Percentiles rank a stretch among this genome's conserved stretches.
phyloP scores from a whole-genome alignment of 2,113 vertebrate genomes.

The Ciconia stormi region DNA sequence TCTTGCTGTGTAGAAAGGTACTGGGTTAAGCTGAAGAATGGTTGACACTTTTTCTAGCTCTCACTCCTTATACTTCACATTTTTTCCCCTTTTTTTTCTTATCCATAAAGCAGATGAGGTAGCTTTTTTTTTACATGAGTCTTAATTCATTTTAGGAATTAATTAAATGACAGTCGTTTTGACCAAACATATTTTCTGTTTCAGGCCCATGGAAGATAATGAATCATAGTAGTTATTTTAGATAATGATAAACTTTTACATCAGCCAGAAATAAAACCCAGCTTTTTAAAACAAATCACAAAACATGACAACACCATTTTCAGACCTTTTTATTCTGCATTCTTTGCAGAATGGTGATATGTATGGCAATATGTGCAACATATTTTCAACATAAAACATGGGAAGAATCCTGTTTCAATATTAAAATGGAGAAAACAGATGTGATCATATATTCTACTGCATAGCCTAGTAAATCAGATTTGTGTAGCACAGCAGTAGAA shows the following conservation, averaged over 20 bases:
- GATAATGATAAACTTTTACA: background rate
- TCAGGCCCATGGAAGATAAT: background rate
- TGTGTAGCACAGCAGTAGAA: background rate
- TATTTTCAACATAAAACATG: background rate
- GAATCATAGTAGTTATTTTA: background rate
- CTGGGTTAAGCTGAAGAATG: background rate
- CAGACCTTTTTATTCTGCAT: background rate
- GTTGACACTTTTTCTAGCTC: background rate
- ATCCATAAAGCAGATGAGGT: background rate
- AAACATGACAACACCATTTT: background rate
- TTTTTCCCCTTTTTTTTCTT: background rate
- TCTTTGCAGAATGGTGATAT: background rate
- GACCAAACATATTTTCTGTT: background rate
- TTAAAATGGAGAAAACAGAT: background rate
- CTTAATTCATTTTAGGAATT: background rate
- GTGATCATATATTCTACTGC: background rate
- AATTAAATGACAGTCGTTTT: background rate
- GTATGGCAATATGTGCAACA: rapidly evolving
- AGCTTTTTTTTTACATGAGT: background rate
- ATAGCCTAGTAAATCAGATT: background rate
- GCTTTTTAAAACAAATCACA: background rate
- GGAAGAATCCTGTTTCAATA: background rate
- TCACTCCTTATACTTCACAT: background rate
- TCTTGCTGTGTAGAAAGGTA: background rate
- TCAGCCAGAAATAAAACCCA: background rate